Evolutionary conservation across 2,888 invertebrate genomes (phyloP).

Genomic region (Trachelus stipa): DNA sequence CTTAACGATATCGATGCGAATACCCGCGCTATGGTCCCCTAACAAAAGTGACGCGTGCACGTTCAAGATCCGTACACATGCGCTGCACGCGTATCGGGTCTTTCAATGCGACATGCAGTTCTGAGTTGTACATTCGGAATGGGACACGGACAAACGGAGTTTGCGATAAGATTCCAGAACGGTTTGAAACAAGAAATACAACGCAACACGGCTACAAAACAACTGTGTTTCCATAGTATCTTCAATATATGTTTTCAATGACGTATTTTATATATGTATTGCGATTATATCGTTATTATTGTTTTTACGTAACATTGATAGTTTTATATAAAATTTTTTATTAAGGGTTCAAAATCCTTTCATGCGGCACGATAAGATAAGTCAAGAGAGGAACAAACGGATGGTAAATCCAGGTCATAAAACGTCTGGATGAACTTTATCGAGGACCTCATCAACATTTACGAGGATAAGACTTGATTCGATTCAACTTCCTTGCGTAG

Average conservation of each 20-base stretch:
- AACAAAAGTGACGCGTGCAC: constrained; percentile 15
- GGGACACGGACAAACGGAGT: constrained; percentile 10
- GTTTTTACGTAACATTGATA: neutral
- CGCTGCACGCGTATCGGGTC: neutral
- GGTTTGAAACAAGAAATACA: constrained; percentile 9
- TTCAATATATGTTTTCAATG: neutral
- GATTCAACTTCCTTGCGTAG: constrained; percentile 35
- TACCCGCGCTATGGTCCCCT: constrained; percentile 9
- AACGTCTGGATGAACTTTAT: constrained; percentile 48
- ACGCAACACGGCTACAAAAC: neutral
- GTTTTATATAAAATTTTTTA: neutral
- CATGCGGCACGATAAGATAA: neutral
- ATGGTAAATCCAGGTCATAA: constrained; percentile 39
- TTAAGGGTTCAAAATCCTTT: neutral
- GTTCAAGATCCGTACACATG: neutral
- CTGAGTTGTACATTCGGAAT: constrained; percentile 1
- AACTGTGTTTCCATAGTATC: neutral
- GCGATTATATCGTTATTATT: neutral
- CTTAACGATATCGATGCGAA: constrained; percentile 15
- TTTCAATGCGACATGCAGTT: constrained; percentile 6
- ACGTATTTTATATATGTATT: neutral
- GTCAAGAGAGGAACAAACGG: constrained; percentile 25
- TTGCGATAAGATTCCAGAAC: constrained; percentile 12
- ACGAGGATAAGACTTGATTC: constrained; percentile 45
- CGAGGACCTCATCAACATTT: constrained; percentile 45